phyloP scores from a whole-genome alignment of 2,888 invertebrate genomes.

The Invenusta paracnida region DNA sequence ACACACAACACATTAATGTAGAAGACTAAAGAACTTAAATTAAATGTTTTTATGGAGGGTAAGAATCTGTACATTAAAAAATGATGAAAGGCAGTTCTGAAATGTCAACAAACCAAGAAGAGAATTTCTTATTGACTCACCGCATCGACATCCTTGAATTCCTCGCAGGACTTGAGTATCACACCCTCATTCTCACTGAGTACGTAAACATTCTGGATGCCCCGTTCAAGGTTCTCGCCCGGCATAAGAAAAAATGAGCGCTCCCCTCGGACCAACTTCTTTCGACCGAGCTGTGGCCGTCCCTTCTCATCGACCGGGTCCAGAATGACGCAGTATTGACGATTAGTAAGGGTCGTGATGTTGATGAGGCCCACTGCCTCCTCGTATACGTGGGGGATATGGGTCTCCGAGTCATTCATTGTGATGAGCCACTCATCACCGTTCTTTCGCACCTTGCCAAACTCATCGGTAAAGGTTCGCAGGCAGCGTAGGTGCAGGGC shows the following conservation, averaged over 20 bases:
- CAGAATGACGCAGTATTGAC: constrained; percentile 63
- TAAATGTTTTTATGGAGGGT: too few species aligned
- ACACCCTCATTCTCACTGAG: constrained; percentile 63
- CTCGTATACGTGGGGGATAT: constrained; percentile 64
- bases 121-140: too few species aligned
- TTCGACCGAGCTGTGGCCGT: constrained; percentile 61
- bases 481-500: constrained; percentile 62
- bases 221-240: constrained; percentile 62
- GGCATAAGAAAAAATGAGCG: constrained; percentile 63
- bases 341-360: constrained; percentile 62
- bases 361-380: constrained; percentile 61
- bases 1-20: too few species aligned
- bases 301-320: constrained; percentile 60
- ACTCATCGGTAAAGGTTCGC: constrained; percentile 62
- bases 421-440: constrained; percentile 64
- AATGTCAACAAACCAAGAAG: too few species aligned
- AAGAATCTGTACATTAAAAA: too few species aligned
- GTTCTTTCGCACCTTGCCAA: constrained; percentile 60
- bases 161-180: constrained; percentile 60
- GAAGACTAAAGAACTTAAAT: too few species aligned
- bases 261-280: constrained; percentile 62
- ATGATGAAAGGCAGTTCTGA: too few species aligned
- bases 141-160: constrained; percentile 54
- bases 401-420: constrained; percentile 61
- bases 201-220: constrained; percentile 62